phyloP scores from a whole-genome alignment of 2,888 invertebrate species.

The Ichneumoninae sp. region DNA sequence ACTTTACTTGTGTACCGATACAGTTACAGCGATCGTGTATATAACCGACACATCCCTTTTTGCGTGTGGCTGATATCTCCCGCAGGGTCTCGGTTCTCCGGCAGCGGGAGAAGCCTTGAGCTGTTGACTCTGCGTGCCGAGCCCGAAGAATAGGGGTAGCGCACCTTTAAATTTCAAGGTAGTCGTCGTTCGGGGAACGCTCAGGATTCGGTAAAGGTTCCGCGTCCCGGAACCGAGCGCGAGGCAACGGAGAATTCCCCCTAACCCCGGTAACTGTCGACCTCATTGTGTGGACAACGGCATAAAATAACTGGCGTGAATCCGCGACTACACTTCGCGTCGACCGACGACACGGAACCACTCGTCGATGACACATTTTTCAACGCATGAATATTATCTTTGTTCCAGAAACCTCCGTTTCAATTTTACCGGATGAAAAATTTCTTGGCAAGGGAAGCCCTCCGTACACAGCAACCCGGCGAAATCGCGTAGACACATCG shows the following conservation, averaged over 20 bases:
- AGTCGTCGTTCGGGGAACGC: constrained; percentile 49
- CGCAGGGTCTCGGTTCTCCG: constrained; percentile 1
- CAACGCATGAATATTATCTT: constrained; percentile 23
- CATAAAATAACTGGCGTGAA: neutral
- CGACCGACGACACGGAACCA: neutral
- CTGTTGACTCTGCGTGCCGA: constrained; percentile 17
- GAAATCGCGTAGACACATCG: neutral
- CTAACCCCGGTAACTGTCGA: constrained; percentile 21
- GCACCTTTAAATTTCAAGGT: constrained; percentile 63
- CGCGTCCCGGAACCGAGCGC: constrained; percentile 29
- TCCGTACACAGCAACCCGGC: neutral
- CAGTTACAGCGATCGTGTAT: neutral
- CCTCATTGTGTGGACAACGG: neutral
- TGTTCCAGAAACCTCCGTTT: constrained; percentile 51
- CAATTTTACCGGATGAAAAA: constrained; percentile 9
- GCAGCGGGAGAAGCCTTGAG: neutral
- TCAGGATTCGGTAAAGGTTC: constrained; percentile 49
- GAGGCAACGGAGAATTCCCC: constrained; percentile 41
- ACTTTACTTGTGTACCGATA: neutral
- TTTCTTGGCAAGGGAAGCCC: constrained; percentile 2
- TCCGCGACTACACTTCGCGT: neutral
- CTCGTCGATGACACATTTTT: constrained; percentile 10
- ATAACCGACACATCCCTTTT: constrained; percentile 12
- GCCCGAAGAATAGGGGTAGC: constrained; percentile 45
- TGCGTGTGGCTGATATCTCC: constrained; percentile 11